Evolutionary conservation across 64 coral and sea anemone species (phyloP).

Genomic region (Stichodactyla mertensii): DNA sequence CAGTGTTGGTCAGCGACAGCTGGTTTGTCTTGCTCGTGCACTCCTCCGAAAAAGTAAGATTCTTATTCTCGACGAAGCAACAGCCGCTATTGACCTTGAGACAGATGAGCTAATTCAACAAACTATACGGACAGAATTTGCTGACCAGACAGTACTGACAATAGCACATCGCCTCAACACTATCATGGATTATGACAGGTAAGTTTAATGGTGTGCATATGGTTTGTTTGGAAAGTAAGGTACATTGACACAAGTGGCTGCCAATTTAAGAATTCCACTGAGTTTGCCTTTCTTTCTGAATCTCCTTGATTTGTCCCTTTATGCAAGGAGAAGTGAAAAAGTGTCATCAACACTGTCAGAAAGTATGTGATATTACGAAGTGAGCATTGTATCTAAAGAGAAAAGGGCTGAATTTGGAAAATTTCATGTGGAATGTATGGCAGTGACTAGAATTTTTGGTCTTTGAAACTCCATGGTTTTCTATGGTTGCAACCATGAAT

Average conservation of each 20-base stretch:
- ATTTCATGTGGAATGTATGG: too few species aligned
- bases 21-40: conserved; percentile 84
- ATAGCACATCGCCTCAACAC: conserved; percentile 89
- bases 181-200: conserved; percentile 86
- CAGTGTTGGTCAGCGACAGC: conserved; percentile 82
- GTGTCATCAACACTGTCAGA: too few species aligned
- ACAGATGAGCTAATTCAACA: conserved; percentile 95
- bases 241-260: neutral
- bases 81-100: conserved; percentile 83
- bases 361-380: too few species aligned
- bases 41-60: conserved; percentile 73
- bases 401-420: too few species aligned
- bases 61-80: conserved; percentile 84
- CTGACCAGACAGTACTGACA: conserved; percentile 81
- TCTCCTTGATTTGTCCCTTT: too few species aligned
- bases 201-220: neutral
- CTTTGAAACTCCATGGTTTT: too few species aligned
- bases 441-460: too few species aligned
- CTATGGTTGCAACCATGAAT: too few species aligned
- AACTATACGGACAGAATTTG: conserved; percentile 85
- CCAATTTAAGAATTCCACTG: too few species aligned
- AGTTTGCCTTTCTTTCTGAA: too few species aligned
- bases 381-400: too few species aligned
- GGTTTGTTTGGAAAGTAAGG: neutral
- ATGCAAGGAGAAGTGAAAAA: too few species aligned